A percentile compares a stretch with the other conserved stretches of the same genome.
These are phyloP conservation scores for Psittacula echo DNA, from an alignment of 2,797 vertebrate species.

Conservation along the genomic window DNA sequence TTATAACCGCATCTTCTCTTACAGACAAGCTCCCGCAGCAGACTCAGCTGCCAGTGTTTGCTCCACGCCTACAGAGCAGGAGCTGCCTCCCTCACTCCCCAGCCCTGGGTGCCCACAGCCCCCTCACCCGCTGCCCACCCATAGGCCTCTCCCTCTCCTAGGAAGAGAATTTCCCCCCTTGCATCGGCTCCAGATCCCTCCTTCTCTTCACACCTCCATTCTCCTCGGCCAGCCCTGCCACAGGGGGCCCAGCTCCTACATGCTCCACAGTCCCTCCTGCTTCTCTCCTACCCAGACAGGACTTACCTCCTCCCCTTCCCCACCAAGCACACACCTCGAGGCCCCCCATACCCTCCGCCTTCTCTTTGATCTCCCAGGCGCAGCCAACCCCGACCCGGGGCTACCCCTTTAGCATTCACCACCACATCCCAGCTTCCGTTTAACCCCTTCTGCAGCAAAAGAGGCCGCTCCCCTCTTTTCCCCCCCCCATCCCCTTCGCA, in stretches of 20 bases:
- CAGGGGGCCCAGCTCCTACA: background rate
- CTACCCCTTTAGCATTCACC: background rate
- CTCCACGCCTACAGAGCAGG: background rate
- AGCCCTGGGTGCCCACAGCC: background rate
- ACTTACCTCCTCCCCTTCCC: background rate
- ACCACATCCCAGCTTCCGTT: background rate
- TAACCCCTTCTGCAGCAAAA: background rate
- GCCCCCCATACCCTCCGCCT: rapidly evolving
- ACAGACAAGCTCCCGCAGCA: background rate
- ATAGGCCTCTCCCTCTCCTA: rapidly evolving
- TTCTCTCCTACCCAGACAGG: background rate
- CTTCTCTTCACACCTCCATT: background rate
- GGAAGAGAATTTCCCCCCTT: rapidly evolving
- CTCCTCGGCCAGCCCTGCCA: background rate
- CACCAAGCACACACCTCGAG: background rate
- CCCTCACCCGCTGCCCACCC: background rate
- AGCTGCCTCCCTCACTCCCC: background rate
- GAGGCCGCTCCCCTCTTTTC: background rate
- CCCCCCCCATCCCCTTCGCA: background rate
- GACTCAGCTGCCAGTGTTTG: background rate
- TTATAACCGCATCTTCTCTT: background rate
- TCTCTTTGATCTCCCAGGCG: background rate
- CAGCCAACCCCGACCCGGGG: background rate
- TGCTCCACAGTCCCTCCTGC: rapidly evolving
- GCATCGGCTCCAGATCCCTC: rapidly evolving